Evolutionary conservation across 2,888 invertebrate genomes (phyloP).

Genomic region (Drosophila falleni): DNA sequence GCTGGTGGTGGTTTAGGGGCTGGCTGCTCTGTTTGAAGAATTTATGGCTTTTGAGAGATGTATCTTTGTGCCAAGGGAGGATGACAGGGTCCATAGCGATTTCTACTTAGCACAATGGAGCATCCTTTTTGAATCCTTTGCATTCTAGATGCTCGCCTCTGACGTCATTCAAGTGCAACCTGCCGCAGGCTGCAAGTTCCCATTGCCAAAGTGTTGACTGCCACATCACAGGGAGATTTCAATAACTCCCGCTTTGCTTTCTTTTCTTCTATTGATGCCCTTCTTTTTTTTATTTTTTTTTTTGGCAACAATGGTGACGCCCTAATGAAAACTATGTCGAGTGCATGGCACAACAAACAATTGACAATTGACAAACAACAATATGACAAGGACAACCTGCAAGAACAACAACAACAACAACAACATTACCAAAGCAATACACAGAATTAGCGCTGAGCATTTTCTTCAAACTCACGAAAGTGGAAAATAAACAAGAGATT

Average conservation of each 20-base stretch:
- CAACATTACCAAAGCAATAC: conserved; percentile 21
- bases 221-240: conserved; percentile 41
- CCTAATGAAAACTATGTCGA: conserved; percentile 68
- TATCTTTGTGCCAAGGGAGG: conserved; percentile 64
- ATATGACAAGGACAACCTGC: conserved; percentile 29
- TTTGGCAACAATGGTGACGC: conserved; percentile 41
- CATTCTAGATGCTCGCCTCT: conserved; percentile 6
- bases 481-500: neutral
- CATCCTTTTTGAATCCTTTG: conserved; percentile 3
- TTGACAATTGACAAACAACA: conserved; percentile 43
- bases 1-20: conserved; percentile 63
- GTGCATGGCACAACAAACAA: conserved; percentile 55
- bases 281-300: neutral
- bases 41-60: conserved; percentile 81
- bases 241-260: conserved; percentile 31
- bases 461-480: neutral
- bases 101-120: conserved; percentile 33
- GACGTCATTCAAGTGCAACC: conserved; percentile 52
- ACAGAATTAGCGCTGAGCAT: conserved; percentile 41
- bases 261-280: neutral
- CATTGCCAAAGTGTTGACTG: conserved; percentile 63
- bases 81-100: neutral
- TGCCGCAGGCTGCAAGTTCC: conserved; percentile 25
- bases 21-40: conserved; percentile 77
- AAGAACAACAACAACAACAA: neutral